These are phyloP conservation scores for Leistus spinibarbis DNA, from an alignment of 2,888 invertebrate genomes.

Conservation along the genomic window DNA sequence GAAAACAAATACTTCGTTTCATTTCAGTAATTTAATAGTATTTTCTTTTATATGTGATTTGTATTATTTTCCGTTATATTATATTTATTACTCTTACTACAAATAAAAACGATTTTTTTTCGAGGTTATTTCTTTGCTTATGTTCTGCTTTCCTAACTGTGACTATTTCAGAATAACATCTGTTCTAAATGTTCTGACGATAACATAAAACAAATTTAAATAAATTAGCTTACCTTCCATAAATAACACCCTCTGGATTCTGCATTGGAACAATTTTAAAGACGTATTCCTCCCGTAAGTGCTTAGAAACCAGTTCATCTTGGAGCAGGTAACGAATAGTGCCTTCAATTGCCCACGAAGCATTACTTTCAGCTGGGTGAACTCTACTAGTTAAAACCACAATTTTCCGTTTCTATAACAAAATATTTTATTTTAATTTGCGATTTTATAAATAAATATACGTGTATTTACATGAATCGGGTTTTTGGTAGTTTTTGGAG, in stretches of 20 bases:
- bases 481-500: constrained; percentile 61
- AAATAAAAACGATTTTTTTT: not conserved
- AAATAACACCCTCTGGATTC: constrained; percentile 86
- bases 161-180: no score
- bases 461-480: constrained; percentile 64
- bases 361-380: constrained; percentile 88
- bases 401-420: constrained; percentile 65
- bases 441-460: no score
- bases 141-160: no score
- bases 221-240: constrained; percentile 72
- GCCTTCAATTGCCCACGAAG: constrained; percentile 89
- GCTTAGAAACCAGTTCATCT: constrained; percentile 61
- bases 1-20: not conserved
- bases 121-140: not conserved
- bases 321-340: constrained; percentile 70
- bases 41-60: not conserved
- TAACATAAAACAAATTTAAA: not conserved
- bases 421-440: constrained; percentile 13
- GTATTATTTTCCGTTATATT: not conserved
- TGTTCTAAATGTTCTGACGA: no score
- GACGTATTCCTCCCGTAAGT: constrained; percentile 71
- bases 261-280: constrained; percentile 90
- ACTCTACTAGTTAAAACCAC: constrained; percentile 80
- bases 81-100: not conserved
- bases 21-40: not conserved